These are phyloP conservation scores for Cheiracanthium punctorium DNA, from an alignment of 2,888 invertebrate species.

Conservation along the genomic window DNA sequence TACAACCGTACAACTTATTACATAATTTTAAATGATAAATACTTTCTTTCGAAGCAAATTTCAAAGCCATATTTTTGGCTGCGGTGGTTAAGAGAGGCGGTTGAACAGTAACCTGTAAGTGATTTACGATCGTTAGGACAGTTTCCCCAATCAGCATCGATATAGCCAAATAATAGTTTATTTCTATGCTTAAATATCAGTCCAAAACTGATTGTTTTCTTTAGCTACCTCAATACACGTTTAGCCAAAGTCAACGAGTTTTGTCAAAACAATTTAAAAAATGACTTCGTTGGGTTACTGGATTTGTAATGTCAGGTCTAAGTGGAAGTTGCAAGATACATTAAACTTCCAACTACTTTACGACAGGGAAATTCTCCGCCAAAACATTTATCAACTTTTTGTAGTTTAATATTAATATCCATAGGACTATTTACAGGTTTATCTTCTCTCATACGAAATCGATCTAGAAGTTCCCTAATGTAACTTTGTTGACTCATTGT, in stretches of 20 bases:
- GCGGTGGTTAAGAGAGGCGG: conserved; percentile 30
- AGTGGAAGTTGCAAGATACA: conserved; percentile 4
- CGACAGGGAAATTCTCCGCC: not conserved
- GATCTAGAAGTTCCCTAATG: not conserved
- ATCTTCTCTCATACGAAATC: conserved; percentile 1
- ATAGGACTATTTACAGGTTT: not conserved
- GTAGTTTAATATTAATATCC: not conserved
- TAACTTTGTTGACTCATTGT: conserved; percentile 13
- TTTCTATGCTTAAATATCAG: not conserved
- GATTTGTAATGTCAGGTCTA: not conserved
- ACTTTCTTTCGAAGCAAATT: not conserved
- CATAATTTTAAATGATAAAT: not conserved
- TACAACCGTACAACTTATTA: not conserved
- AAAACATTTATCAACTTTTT: not conserved
- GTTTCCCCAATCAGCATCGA: not conserved
- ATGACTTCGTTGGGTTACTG: not conserved
- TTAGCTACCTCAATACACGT: not conserved
- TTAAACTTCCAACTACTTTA: not conserved
- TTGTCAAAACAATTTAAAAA: not conserved
- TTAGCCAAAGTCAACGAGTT: not conserved
- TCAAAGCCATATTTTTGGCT: conserved; percentile 29
- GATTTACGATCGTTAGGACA: conserved; percentile 1
- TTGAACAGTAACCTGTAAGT: not conserved
- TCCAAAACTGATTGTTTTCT: conserved; percentile 27
- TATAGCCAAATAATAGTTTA: conserved; percentile 4